These are phyloP conservation scores for Raja brachyura DNA, from an alignment of 2,113 vertebrate species.

Conservation along the genomic window DNA sequence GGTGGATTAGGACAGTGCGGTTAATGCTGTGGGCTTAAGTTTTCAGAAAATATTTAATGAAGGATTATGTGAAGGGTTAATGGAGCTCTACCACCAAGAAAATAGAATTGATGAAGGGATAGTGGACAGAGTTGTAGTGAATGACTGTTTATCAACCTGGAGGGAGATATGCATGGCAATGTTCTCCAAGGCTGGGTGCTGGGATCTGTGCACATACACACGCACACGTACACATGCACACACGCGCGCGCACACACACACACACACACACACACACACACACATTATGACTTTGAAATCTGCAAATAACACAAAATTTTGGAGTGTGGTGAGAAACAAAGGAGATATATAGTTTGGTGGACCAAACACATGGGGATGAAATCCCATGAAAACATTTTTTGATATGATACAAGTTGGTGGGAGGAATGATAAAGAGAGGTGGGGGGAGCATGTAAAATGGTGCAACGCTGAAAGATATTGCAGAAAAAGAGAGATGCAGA, in stretches of 20 bases:
- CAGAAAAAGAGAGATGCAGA: not conserved
- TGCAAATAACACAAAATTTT: not conserved
- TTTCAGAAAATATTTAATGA: not conserved
- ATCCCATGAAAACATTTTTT: not conserved
- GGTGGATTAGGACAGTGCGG: not conserved
- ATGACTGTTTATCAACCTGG: no score
- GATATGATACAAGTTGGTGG: no score
- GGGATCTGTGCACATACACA: no score
- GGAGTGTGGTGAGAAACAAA: no score
- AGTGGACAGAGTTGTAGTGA: no score
- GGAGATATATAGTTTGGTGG: not conserved
- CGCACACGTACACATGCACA: no score
- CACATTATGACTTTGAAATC: not conserved
- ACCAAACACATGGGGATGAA: not conserved
- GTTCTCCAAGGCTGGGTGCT: no score
- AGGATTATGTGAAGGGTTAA: not conserved
- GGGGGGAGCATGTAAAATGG: not conserved
- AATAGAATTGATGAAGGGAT: no score
- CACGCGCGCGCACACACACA: no score
- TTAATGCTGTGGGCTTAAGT: not conserved
- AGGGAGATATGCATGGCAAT: no score
- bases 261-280: no score
- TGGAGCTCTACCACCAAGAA: no score
- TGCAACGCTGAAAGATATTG: not conserved
- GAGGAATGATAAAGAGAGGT: not conserved